phyloP scores from a whole-genome alignment of 1,140 invertebrate genomes.

The Temnothorax curvispinosus region DNA sequence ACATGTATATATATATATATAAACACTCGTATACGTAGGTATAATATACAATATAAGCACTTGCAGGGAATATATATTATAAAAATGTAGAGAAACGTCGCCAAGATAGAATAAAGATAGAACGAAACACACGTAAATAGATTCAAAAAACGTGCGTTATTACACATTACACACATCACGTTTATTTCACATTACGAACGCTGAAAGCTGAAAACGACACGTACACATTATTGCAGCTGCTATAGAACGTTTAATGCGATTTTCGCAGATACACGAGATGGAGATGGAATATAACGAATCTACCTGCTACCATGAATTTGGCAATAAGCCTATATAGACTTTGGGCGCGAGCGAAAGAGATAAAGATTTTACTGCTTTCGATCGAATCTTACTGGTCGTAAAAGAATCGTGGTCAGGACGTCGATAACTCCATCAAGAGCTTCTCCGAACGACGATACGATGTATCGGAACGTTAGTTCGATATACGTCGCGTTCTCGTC shows the following conservation, averaged over 20 bases:
- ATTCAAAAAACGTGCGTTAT: too few relatives aligned
- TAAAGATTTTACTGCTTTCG: constrained; percentile 1
- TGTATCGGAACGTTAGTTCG: constrained; percentile 75
- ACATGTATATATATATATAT: background rate
- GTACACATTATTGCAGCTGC: background rate
- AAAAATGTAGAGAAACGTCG: constrained; percentile 37
- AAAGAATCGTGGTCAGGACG: constrained; percentile 72
- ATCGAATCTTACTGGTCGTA: constrained; percentile 76
- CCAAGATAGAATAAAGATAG: background rate
- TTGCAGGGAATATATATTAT: background rate
- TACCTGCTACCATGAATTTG: background rate
- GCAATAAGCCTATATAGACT: background rate
- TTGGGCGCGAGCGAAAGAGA: background rate
- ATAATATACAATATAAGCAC: background rate
- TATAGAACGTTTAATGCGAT: too few relatives aligned
- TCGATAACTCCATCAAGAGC: constrained; percentile 76
- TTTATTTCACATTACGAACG: too few relatives aligned
- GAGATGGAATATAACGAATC: too few relatives aligned
- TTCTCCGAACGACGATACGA: constrained; percentile 78
- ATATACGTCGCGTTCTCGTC: constrained; percentile 76
- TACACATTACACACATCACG: too few relatives aligned
- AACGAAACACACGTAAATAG: too few relatives aligned
- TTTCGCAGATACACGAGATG: too few relatives aligned
- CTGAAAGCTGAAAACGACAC: constrained; percentile 32
- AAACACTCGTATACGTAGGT: background rate